These are phyloP conservation scores for Periophthalmus modestus DNA, from an alignment of 2,113 vertebrate species.

Conservation along the genomic window DNA sequence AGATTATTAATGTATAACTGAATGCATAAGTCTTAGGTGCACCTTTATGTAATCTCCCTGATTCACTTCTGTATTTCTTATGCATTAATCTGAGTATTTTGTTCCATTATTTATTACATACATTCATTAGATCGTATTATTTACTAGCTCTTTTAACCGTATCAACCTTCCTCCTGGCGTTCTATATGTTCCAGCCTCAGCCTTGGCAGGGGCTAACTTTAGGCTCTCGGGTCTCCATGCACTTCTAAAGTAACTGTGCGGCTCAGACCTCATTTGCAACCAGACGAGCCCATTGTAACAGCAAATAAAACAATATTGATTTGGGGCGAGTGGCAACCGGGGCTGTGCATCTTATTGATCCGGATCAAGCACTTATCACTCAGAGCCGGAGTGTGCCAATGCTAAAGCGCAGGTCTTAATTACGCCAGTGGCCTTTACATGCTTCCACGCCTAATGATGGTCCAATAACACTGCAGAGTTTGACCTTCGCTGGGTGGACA, in stretches of 20 bases:
- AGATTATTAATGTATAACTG: neutral
- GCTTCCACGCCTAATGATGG: constrained; percentile 64
- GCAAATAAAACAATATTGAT: constrained; percentile 85
- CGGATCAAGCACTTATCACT: constrained; percentile 80
- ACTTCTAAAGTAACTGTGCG: constrained; percentile 72
- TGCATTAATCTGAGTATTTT: neutral
- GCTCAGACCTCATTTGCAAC: constrained; percentile 77
- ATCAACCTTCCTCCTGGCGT: neutral
- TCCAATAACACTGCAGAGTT: constrained; percentile 54
- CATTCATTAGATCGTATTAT: neutral
- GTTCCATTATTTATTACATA: neutral
- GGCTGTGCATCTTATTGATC: constrained; percentile 79
- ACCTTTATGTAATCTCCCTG: too few relatives aligned
- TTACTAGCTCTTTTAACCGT: neutral
- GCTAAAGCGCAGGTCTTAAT: constrained; percentile 76
- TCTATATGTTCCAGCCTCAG: neutral
- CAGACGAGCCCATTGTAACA: constrained; percentile 80
- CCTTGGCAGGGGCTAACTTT: constrained; percentile 47
- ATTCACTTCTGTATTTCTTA: neutral
- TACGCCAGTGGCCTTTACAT: constrained; percentile 71
- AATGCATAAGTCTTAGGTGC: too few relatives aligned
- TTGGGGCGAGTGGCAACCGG: constrained; percentile 71
- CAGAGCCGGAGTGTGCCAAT: constrained; percentile 71
- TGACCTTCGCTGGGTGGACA: constrained; percentile 58
- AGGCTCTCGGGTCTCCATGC: constrained; percentile 42